Conservation (phyloP, 2,797 vertebrate species). For the Natrix natrix region DNA sequence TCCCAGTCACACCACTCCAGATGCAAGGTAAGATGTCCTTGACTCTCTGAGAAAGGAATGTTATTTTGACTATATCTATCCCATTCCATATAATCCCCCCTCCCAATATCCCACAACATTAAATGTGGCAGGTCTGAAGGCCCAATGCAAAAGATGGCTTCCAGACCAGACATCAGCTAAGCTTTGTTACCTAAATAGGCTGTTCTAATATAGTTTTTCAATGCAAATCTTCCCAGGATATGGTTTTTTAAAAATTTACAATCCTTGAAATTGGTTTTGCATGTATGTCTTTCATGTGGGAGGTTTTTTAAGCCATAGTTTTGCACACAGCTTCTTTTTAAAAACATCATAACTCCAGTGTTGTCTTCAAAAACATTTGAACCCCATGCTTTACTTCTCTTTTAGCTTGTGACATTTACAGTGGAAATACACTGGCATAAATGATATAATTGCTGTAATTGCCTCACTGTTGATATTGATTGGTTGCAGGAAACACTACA, state of each 20-base stretch:
- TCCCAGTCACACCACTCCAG: too few relatives aligned
- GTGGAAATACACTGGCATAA: neutral
- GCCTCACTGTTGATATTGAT: conserved; percentile 33
- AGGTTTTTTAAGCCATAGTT: neutral
- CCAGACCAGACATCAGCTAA: neutral
- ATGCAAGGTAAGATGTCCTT: too few relatives aligned
- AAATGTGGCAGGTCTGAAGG: too few relatives aligned
- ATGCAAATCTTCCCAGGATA: neutral
- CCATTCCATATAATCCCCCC: too few relatives aligned
- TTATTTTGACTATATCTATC: too few relatives aligned
- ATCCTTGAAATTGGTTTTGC: neutral
- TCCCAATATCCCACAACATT: too few relatives aligned
- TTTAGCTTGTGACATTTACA: conserved; percentile 16
- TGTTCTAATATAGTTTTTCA: neutral
- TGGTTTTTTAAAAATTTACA: neutral
- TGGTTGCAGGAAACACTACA: neutral
- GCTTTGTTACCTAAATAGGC: neutral
- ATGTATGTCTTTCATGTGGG: neutral
- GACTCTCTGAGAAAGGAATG: too few relatives aligned
- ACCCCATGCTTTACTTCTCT: neutral
- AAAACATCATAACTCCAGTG: neutral
- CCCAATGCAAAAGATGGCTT: too few relatives aligned
- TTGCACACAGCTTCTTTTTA: conserved; percentile 9
- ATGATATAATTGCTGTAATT: conserved; percentile 51
- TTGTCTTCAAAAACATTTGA: conserved; percentile 11